A percentile compares a stretch with the other conserved stretches of the same genome.
Conservation (phyloP, 23 tunicate species). For the Corella eumyota region DNA sequence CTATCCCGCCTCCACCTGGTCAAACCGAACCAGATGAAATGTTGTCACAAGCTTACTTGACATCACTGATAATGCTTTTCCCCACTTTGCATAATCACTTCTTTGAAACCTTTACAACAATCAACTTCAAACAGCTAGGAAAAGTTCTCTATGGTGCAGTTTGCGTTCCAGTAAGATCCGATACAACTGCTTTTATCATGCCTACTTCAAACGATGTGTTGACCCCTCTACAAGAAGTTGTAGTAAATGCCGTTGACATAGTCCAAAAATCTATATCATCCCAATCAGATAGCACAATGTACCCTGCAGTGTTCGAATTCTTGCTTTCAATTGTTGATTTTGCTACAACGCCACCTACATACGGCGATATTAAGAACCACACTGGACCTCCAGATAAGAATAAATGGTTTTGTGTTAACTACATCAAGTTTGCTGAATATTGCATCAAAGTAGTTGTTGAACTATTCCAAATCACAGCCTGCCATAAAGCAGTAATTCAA, state of each 20-base stretch:
- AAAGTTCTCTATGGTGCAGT: constrained; percentile 53
- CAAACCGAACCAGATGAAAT: constrained; percentile 49
- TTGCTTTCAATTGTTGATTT: constrained; percentile 43
- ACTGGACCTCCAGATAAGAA: constrained; percentile 31
- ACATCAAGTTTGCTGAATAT: constrained; percentile 73
- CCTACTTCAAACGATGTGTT: constrained; percentile 56
- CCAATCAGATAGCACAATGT: constrained; percentile 58
- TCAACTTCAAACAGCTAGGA: constrained; percentile 40
- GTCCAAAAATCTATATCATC: constrained; percentile 64
- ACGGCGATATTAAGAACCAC: constrained; percentile 65
- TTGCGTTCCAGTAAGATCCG: constrained; percentile 70
- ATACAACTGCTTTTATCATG: constrained; percentile 66
- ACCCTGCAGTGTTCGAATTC: constrained; percentile 78
- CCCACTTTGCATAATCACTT: constrained; percentile 48
- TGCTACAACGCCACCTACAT: constrained; percentile 60
- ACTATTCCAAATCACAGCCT: constrained; percentile 77
- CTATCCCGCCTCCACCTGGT: constrained; percentile 62
- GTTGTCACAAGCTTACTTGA: constrained; percentile 79
- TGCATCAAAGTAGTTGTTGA: constrained; percentile 59
- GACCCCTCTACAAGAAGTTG: constrained; percentile 57
- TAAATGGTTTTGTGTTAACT: constrained; percentile 69
- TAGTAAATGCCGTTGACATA: constrained; percentile 45
- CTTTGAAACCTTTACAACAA: constrained; percentile 26
- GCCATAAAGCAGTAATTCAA: constrained; percentile 82
- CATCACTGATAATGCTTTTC: constrained; percentile 47